Conservation (phyloP, 2,113 vertebrate species). For the Peromyscus californicus region DNA sequence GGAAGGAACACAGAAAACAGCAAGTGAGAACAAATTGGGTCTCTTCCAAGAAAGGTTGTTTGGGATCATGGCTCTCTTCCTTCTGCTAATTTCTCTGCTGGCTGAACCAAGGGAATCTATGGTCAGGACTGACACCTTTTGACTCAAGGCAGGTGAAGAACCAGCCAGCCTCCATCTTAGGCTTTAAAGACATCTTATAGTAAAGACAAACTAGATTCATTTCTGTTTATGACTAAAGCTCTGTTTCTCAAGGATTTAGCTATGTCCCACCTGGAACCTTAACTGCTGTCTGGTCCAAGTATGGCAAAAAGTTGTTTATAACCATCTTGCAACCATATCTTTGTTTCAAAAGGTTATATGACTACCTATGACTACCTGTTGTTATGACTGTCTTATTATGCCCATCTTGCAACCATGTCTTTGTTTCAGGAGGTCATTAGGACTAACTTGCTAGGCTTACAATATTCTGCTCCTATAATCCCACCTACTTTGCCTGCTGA, state of each 20-base stretch:
- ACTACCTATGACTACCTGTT: not conserved
- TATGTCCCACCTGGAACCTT: not conserved
- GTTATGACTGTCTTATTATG: not conserved
- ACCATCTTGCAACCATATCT: not conserved
- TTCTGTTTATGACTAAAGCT: not conserved
- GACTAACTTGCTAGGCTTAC: not conserved
- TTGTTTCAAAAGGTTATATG: not conserved
- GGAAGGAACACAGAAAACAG: constrained; percentile 68
- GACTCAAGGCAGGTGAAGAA: not conserved
- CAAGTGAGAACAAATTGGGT: constrained; percentile 73
- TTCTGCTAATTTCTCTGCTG: constrained; percentile 64
- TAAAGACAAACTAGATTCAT: not conserved
- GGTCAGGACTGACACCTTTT: constrained; percentile 46
- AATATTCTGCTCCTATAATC: not conserved
- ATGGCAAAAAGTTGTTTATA: not conserved
- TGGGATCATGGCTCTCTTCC: constrained; percentile 50
- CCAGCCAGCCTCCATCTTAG: not conserved
- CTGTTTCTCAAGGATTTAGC: not conserved
- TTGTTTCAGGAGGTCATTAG: not conserved
- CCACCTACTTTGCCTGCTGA: not conserved
- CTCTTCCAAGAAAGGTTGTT: constrained; percentile 67
- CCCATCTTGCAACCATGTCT: not conserved
- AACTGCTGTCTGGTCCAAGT: not conserved
- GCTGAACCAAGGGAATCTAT: constrained; percentile 59
- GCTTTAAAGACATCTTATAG: not conserved